These are phyloP conservation scores for Sphenopsis melanotis DNA, from an alignment of 2,797 vertebrate genomes.

Conservation along the genomic window DNA sequence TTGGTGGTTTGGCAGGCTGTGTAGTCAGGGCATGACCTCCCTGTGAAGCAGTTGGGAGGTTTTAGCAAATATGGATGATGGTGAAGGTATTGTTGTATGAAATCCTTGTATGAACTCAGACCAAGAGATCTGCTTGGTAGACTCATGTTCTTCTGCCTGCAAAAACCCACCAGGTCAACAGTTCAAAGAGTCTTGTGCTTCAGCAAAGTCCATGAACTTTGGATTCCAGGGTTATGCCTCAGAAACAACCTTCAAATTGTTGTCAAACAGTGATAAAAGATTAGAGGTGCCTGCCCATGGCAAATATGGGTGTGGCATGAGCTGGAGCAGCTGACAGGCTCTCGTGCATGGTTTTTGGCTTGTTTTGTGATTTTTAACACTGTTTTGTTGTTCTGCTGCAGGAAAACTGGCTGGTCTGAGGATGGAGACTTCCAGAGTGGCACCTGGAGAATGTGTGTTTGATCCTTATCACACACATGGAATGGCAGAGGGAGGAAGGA, in stretches of 20 bases:
- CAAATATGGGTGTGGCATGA: not conserved
- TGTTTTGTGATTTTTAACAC: not conserved
- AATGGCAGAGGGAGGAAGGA: not conserved
- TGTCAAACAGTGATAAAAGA: not conserved
- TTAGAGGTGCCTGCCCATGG: not conserved
- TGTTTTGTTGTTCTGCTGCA: not conserved
- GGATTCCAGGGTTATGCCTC: not conserved
- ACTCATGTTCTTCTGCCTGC: not conserved
- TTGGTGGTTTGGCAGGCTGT: not conserved
- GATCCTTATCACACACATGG: not conserved
- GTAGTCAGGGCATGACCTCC: not conserved
- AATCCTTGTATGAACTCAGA: not conserved
- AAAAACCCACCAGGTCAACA: not conserved
- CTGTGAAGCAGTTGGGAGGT: fast-evolving
- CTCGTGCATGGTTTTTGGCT: not conserved
- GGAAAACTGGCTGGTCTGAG: not conserved
- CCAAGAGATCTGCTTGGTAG: not conserved
- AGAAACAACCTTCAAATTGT: not conserved
- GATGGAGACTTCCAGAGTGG: not conserved
- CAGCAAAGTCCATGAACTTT: not conserved
- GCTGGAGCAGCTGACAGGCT: not conserved
- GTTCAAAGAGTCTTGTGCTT: not conserved
- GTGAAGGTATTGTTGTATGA: not conserved
- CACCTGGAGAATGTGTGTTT: not conserved
- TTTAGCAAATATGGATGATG: not conserved